These are phyloP conservation scores for Glossophaga mutica DNA, from an alignment of 2,797 vertebrate species.

Conservation along the genomic window DNA sequence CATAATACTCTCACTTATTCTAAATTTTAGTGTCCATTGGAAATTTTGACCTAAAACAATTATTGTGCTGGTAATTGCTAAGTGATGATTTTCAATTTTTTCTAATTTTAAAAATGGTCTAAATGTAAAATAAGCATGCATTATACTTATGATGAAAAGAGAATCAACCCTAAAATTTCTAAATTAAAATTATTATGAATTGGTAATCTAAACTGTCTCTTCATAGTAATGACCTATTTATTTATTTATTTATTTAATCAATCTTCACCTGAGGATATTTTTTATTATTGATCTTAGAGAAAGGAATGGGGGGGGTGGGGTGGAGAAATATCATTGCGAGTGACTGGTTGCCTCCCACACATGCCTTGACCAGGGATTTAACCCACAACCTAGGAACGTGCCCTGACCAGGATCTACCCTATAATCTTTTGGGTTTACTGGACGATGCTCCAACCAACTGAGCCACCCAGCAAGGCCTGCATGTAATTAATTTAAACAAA, in stretches of 20 bases:
- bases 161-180: not conserved
- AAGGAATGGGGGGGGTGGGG: not conserved
- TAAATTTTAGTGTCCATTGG: not conserved
- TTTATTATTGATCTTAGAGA: not conserved
- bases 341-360: not conserved
- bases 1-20: not conserved
- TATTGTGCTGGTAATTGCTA: not conserved
- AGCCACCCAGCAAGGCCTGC: not conserved
- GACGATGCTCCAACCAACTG: not conserved
- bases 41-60: not conserved
- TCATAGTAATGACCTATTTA: not conserved
- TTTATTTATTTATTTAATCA: not conserved
- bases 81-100: not conserved
- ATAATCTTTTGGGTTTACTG: not conserved
- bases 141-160: not conserved
- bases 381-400: too few species aligned
- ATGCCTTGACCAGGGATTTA: too few species aligned
- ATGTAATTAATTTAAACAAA: not conserved
- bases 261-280: not conserved
- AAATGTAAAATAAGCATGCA: not conserved
- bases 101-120: not conserved
- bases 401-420: too few species aligned
- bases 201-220: not conserved
- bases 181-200: not conserved
- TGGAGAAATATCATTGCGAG: not conserved